These are phyloP conservation scores for Lamellibrachia satsuma DNA, from an alignment of 2,888 invertebrate genomes.

Conservation along the genomic window DNA sequence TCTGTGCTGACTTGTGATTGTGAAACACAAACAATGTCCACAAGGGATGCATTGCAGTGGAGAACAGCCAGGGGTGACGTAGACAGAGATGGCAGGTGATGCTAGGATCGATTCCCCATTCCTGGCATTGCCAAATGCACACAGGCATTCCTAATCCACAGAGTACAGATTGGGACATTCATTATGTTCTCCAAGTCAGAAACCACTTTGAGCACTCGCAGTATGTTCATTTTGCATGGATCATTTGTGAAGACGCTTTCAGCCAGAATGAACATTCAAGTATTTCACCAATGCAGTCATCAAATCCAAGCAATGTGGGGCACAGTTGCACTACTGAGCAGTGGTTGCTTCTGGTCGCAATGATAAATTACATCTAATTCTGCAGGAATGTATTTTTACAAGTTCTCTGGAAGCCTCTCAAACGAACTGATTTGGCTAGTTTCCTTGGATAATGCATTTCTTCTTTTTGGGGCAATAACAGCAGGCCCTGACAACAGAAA, in stretches of 20 bases:
- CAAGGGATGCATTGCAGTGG: too few species aligned
- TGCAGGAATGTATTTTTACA: not conserved
- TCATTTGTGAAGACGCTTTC: not conserved
- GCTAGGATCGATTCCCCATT: too few species aligned
- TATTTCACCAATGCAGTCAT: not conserved
- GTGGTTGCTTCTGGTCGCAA: not conserved
- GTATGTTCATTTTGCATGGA: not conserved
- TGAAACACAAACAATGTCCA: too few species aligned
- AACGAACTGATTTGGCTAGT: not conserved
- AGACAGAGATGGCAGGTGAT: not conserved
- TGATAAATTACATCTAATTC: not conserved
- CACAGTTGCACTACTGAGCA: not conserved
- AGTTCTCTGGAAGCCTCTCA: not conserved
- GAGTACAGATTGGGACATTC: too few species aligned
- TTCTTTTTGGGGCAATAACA: constrained; percentile 61
- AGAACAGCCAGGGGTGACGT: not conserved
- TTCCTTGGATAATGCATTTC: constrained; percentile 40
- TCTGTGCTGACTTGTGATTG: too few species aligned
- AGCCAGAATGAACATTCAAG: not conserved
- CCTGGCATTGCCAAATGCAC: too few species aligned
- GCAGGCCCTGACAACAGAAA: constrained; percentile 51
- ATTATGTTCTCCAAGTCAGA: too few species aligned
- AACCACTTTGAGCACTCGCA: not conserved
- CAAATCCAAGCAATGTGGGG: not conserved
- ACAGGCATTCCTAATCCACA: too few species aligned